Base-by-base conservation (phyloP, 2,888 invertebrate species). In the Phlogophora meticulosa region DNA sequence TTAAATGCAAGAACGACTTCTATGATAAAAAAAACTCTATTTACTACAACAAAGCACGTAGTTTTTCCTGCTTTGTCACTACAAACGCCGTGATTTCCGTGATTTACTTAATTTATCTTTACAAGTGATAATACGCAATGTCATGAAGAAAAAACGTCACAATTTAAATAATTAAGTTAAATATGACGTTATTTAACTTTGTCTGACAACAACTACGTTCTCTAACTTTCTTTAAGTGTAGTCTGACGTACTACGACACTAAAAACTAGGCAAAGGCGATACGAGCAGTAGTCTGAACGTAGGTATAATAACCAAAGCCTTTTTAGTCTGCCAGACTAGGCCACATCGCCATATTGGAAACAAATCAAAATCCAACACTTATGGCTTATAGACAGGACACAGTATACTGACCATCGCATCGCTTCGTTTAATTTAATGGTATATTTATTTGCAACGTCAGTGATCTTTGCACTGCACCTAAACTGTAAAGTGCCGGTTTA, bases 221-320 rank as follows among this genome's bases (percentile, higher is more conserved):
- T 32, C 52, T 52, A 68, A 73, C 76, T 80, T 81, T 81, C 72
- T 76, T 70, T 51, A 52, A n/a, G n/a, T n/a, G n/a, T 40, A 51
- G 24, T 32, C 40, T 72, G 72, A 76, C 72, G 58, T 49, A 61
- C 46, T 11, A 38, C n/a, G 22, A 64, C 69, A 78, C n/a, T n/a
- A n/a, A 78, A 72, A 80, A 65, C 64, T 55, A 64, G 45, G 48
- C 64, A 66, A 62, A 72, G 75, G 58, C 49, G 17, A 45, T 40
- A 36, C 58, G 46, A 65, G 63, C 51, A 15, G 52, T 53, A 46
- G 70, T 56, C 71, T 81, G 65, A 63, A 68, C 46, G 56, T 63
- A n/a, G n/a, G n/a, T n/a, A 60, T 79, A 68, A 76, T 81, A 79
- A 70, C 53, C 81, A 69, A 49, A 61, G 66, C 81, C 82, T 75